Evolutionary conservation across 2,797 vertebrate genomes (phyloP).

Genomic region (Gorsachius magnificus): DNA sequence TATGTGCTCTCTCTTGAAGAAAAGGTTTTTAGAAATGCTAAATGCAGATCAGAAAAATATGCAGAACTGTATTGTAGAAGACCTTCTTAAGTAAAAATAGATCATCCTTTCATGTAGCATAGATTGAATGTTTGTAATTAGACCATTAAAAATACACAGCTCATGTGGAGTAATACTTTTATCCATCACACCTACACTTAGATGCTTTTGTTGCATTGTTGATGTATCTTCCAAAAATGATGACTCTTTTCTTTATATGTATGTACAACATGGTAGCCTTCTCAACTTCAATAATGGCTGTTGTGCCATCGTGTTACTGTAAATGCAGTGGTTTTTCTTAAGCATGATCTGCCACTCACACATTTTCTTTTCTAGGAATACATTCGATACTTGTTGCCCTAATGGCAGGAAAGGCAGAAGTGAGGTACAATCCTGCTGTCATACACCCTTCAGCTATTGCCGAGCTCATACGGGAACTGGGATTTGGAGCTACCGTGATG

Average conservation of each 20-base stretch:
- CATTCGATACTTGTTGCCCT: slow-evolving; percentile 92
- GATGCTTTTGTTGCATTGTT: not conserved
- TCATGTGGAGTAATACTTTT: not conserved
- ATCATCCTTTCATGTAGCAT: not conserved
- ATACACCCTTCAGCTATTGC: slow-evolving; percentile 86
- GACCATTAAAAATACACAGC: not conserved
- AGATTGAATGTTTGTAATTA: not conserved
- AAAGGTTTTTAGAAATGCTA: not conserved
- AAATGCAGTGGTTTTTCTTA: not conserved
- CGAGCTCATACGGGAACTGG: slow-evolving; percentile 90
- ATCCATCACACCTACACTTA: not conserved
- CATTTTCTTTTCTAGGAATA: slow-evolving; percentile 78
- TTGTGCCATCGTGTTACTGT: accelerated
- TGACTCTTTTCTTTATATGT: accelerated
- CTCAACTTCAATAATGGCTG: accelerated
- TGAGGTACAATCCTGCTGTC: slow-evolving; percentile 88
- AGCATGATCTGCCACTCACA: not conserved
- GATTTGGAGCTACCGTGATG: slow-evolving; percentile 91
- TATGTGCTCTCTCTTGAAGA: not conserved
- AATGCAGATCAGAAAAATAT: not conserved
- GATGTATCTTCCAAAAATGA: not conserved
- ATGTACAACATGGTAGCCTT: accelerated
- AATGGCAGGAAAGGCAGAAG: slow-evolving; percentile 97
- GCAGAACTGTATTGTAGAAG: not conserved
- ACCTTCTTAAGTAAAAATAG: not conserved